These are phyloP conservation scores for Rattus rattus DNA, from an alignment of 2,113 vertebrate genomes.

Conservation along the genomic window DNA sequence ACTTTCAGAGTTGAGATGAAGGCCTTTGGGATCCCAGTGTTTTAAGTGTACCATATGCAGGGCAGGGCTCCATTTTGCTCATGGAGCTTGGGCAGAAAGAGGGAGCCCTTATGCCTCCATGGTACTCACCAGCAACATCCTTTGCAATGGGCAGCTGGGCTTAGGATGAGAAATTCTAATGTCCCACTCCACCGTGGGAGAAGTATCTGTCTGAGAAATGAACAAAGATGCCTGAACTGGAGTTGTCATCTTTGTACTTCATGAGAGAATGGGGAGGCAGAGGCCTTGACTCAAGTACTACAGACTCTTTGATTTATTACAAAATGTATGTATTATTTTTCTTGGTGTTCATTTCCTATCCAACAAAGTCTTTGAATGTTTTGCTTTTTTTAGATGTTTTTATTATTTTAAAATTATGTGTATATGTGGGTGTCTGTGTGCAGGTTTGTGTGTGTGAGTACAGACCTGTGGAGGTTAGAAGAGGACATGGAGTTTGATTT, in stretches of 20 bases:
- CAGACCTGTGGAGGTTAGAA: neutral
- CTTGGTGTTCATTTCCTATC: neutral
- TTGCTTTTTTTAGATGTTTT: neutral
- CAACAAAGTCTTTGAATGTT: neutral
- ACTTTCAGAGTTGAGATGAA: neutral
- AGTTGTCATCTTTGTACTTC: neutral
- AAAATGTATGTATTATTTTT: slow-evolving; percentile 9
- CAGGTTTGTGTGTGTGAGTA: neutral
- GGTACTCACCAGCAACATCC: neutral
- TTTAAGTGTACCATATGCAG: neutral
- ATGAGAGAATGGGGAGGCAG: neutral
- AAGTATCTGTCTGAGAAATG: neutral
- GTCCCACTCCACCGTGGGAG: neutral
- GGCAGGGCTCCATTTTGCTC: neutral
- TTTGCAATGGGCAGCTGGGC: neutral
- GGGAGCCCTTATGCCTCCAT: neutral
- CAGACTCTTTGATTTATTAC: neutral
- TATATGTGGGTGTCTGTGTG: neutral
- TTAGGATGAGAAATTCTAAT: neutral
- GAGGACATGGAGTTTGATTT: neutral
- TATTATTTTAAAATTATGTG: neutral
- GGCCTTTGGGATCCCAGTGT: neutral
- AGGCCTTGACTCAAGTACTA: neutral
- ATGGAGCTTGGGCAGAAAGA: neutral
- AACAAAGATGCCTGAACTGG: neutral